phyloP scores from a whole-genome alignment of 2,113 vertebrate species.

The Mesocricetus auratus region DNA sequence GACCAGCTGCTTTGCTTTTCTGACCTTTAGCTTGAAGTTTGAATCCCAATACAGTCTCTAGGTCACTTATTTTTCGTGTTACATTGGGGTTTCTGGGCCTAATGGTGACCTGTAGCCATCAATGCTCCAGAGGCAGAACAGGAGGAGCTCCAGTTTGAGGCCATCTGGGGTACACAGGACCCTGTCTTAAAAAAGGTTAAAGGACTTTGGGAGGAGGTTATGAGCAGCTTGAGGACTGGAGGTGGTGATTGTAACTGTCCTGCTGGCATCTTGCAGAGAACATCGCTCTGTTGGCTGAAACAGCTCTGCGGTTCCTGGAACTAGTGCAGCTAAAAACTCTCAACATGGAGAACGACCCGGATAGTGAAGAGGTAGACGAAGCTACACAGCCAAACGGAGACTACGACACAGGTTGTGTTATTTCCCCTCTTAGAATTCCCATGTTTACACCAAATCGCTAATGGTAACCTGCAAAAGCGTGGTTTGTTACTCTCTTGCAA shows the following conservation, averaged over 20 bases:
- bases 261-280: constrained; percentile 90
- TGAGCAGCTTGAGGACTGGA: background rate
- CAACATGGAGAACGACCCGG: constrained; percentile 94
- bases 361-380: constrained; percentile 95
- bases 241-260: background rate
- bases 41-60: no score
- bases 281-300: constrained; percentile 97
- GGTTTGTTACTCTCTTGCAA: background rate
- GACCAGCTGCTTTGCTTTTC: no score
- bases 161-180: background rate
- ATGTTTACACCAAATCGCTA: background rate
- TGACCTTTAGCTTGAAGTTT: no score
- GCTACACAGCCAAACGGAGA: constrained; percentile 94
- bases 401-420: constrained; percentile 94
- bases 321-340: constrained; percentile 97
- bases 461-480: background rate
- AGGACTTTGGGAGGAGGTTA: background rate
- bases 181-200: background rate
- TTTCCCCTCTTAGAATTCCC: background rate
- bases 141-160: background rate
- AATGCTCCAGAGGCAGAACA: background rate
- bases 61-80: no score
- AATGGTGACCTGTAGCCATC: background rate
- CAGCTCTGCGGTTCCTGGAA: constrained; percentile 97
- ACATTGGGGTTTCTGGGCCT: background rate